Evolutionary conservation across 2,113 vertebrate species (phyloP).

Genomic region (Delphinapterus leucas): DNA sequence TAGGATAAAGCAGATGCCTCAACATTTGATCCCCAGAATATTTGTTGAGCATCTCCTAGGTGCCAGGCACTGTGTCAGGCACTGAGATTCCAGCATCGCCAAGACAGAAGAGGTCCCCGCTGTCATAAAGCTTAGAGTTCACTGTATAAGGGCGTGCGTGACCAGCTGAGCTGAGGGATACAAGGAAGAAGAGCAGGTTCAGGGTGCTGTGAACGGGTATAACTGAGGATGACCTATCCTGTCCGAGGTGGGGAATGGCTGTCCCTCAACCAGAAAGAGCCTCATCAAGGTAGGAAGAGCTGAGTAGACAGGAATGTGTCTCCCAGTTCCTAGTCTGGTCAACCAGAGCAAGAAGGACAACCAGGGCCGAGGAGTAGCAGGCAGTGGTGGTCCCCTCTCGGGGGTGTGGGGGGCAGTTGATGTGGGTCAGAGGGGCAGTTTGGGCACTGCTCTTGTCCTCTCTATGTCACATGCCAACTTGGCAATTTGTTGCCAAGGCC

Average conservation of each 20-base stretch:
- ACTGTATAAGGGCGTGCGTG: not conserved
- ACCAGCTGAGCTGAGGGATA: not conserved
- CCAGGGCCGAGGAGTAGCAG: not conserved
- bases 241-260: not conserved
- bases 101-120: not conserved
- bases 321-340: not conserved
- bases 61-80: not conserved
- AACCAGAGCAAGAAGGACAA: not conserved
- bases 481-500: not conserved
- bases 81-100: not conserved
- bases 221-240: not conserved
- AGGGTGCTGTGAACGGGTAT: not conserved
- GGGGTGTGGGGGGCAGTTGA: rapidly evolving
- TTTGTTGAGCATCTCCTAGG: not conserved
- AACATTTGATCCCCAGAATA: not conserved
- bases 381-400: not conserved
- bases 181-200: not conserved
- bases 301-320: not conserved
- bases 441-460: not conserved
- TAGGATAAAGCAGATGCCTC: not conserved
- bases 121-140: not conserved
- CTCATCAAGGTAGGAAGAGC: not conserved
- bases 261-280: not conserved
- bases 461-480: not conserved
- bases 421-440: not conserved